Evolutionary conservation across 2,888 invertebrate species (phyloP), one percentile per base, ranked within the genome.

Genomic region (Lepidocyrtinus sp.): DNA sequence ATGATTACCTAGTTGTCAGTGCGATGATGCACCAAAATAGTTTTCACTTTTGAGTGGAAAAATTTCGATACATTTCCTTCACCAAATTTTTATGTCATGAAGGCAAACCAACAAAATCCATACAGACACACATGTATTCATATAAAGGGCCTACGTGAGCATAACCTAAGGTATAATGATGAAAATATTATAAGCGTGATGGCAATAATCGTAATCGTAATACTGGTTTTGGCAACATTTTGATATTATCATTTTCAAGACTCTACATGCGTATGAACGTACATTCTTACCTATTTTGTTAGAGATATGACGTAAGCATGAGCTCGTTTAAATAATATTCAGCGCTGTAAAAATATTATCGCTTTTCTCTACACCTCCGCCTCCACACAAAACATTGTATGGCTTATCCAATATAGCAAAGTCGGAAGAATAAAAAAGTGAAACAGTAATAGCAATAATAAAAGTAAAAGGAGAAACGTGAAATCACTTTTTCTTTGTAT

Each of bases 181-280:
- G 71, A 78, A 69, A 78, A 72, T 77, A 77, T 72, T 77, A 78
- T 74, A 79, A 74, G 74, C 73, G 64, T 79, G 79, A 79, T 74
- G 74, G 79, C 79, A 79, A 79, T 78, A 78, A 78, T 78, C 67
- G 59, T 78, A 78, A 78, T 78, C 78, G 63, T 78, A 78, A 78
- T 78, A 78, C 78, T 78, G 78, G 78, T 78, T 78, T 78, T 78
- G 78, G 78, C 78, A 78, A 73, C 73, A 78, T 46, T 78, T 73
- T 78, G 78, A 78, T 78, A 72, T 73, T 78, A 78, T 78, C 72
- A 77, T 77, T 67, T 76, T 76, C 73, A 27, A 27, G 36, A 71
- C 72, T 55, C 71, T 27, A 72, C 61, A 27, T 67, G 72, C 72
- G 77, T 55, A 9, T 55, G 0, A 24, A 22, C 22, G 36, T 26